phyloP scores from a whole-genome alignment of 2,797 vertebrate genomes.

The Gastrophryne carolinensis region DNA sequence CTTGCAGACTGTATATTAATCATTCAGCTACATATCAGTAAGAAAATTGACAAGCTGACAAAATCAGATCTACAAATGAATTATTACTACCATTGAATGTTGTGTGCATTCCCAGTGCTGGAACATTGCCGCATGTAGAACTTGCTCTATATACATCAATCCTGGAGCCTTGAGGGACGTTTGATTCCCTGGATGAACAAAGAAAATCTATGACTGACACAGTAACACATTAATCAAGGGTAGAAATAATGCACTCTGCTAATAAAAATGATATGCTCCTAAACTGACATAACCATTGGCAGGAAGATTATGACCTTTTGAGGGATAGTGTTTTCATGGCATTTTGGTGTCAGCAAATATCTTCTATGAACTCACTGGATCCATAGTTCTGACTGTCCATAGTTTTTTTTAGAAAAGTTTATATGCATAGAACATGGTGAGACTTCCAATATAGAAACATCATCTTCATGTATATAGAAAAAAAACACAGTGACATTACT shows the following conservation, averaged over 20 bases:
- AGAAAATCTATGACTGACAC: slow-evolving; percentile 6
- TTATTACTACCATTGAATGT: background rate
- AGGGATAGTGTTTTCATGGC: slow-evolving; percentile 14
- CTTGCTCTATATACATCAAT: background rate
- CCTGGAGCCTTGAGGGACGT: slow-evolving; percentile 17
- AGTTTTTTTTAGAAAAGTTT: no score
- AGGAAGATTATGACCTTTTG: slow-evolving; percentile 11
- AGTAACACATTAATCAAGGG: slow-evolving; percentile 23
- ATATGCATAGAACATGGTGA: no score
- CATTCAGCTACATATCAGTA: background rate
- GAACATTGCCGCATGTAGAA: background rate
- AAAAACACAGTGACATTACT: no score
- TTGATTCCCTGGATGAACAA: background rate
- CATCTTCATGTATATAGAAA: no score
- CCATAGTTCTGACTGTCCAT: no score
- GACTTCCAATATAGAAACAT: no score
- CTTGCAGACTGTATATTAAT: slow-evolving; percentile 9
- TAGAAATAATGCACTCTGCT: slow-evolving; percentile 15
- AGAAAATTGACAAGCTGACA: slow-evolving; percentile 35
- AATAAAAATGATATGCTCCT: slow-evolving; percentile 18
- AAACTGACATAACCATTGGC: background rate
- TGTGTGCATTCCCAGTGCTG: background rate
- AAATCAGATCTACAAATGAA: slow-evolving; percentile 19
- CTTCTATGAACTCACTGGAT: background rate
- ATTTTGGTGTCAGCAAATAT: background rate